A percentile compares a stretch with the other conserved stretches of the same genome.
phyloP scores from a whole-genome alignment of 2,113 vertebrate species.

The Corydoras maculifer region DNA sequence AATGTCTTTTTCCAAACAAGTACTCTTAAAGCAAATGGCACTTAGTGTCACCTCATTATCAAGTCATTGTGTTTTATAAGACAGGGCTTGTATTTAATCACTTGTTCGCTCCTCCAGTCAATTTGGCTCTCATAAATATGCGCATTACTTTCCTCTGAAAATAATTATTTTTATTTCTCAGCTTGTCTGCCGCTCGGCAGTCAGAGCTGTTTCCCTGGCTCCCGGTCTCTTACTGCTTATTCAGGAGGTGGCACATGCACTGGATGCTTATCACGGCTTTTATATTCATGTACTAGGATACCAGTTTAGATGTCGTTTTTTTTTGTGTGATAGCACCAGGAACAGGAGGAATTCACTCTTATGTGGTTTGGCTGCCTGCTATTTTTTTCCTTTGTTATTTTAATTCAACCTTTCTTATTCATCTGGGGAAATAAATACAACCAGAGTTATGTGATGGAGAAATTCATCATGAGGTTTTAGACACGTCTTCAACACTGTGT shows the following conservation, averaged over 20 bases:
- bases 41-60: neutral
- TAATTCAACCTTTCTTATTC: too few species aligned
- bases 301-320: neutral
- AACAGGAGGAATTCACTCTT: neutral
- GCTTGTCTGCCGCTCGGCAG: neutral
- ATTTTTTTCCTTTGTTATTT: too few species aligned
- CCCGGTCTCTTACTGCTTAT: neutral
- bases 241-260: too few species aligned
- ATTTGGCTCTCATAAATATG: neutral
- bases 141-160: neutral
- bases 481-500: too few species aligned
- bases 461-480: too few species aligned
- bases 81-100: neutral
- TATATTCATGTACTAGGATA: neutral
- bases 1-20: neutral
- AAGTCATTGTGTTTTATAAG: conserved; percentile 9
- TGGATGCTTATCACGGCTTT: too few species aligned
- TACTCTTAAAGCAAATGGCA: neutral
- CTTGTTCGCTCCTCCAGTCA: neutral
- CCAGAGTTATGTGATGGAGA: too few species aligned
- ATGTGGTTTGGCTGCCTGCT: neutral
- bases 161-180: neutral
- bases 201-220: neutral
- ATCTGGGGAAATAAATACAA: too few species aligned
- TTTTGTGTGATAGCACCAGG: neutral